A percentile compares a stretch with the other conserved stretches of the same genome.
phyloP scores from a whole-genome alignment of 2,797 vertebrate genomes.

The Alexandromys oeconomus region DNA sequence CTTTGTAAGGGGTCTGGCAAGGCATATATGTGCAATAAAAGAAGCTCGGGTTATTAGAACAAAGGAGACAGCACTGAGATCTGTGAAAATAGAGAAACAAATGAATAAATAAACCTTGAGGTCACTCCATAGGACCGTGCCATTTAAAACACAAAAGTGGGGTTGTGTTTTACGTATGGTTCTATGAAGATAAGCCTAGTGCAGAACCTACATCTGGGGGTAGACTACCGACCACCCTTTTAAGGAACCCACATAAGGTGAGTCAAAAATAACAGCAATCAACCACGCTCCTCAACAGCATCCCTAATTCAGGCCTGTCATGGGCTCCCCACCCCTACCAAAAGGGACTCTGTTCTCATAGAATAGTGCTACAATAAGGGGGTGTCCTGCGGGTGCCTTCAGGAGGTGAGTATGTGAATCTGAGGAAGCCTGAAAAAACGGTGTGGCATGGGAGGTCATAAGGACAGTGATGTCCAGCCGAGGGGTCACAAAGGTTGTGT shows the following conservation, averaged over 20 bases:
- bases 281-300: not conserved
- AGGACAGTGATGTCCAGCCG: not conserved
- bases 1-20: not conserved
- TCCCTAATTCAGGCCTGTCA: not conserved
- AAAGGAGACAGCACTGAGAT: not conserved
- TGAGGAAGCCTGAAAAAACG: not conserved
- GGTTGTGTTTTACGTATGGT: not conserved
- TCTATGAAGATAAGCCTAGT: not conserved
- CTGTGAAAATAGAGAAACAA: not conserved
- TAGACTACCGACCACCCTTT: not conserved
- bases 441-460: not conserved
- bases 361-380: not conserved
- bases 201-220: not conserved
- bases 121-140: not conserved
- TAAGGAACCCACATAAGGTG: not conserved
- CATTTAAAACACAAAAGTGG: conserved; percentile 6
- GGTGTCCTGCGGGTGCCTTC: not conserved
- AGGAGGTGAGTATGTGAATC: not conserved
- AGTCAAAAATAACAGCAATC: not conserved
- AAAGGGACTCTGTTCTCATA: not conserved
- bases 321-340: not conserved
- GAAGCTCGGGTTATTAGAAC: not conserved
- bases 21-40: not conserved
- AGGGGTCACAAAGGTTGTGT: not conserved
- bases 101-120: not conserved